Evolutionary conservation across 1,140 invertebrate species (phyloP).

Genomic region (Adelges cooleyi): DNA sequence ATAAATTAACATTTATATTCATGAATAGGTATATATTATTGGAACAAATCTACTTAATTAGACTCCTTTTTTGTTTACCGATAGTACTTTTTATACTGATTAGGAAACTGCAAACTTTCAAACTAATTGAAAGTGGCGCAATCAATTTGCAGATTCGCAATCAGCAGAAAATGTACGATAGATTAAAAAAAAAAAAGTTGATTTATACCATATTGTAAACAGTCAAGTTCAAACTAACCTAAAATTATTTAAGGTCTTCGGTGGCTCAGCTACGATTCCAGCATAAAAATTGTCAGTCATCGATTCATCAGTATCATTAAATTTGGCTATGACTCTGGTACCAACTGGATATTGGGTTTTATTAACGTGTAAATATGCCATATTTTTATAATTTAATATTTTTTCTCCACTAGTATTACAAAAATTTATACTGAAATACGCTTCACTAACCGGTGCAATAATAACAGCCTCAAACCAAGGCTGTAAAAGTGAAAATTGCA

Average conservation of each 20-base stretch:
- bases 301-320: constrained; percentile 48
- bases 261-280: constrained; percentile 77
- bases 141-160: too few species aligned
- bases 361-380: constrained; percentile 52
- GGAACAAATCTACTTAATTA: too few species aligned
- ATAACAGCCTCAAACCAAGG: not conserved
- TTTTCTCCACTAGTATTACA: not conserved
- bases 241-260: constrained; percentile 62
- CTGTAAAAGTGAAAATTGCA: not conserved
- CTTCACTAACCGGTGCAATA: not conserved
- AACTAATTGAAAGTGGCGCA: too few species aligned
- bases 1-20: too few species aligned
- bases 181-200: too few species aligned
- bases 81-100: too few species aligned
- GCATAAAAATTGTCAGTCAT: constrained; percentile 52
- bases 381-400: constrained; percentile 45
- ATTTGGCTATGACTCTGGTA: constrained; percentile 71
- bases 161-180: too few species aligned
- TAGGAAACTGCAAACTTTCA: too few species aligned
- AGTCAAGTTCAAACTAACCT: constrained; percentile 39
- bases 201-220: too few species aligned
- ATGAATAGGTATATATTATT: too few species aligned
- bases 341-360: constrained; percentile 51
- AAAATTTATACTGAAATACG: not conserved
- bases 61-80: too few species aligned